Conservation (phyloP, 2,113 vertebrate species). For the Sclerurus mexicanus region DNA sequence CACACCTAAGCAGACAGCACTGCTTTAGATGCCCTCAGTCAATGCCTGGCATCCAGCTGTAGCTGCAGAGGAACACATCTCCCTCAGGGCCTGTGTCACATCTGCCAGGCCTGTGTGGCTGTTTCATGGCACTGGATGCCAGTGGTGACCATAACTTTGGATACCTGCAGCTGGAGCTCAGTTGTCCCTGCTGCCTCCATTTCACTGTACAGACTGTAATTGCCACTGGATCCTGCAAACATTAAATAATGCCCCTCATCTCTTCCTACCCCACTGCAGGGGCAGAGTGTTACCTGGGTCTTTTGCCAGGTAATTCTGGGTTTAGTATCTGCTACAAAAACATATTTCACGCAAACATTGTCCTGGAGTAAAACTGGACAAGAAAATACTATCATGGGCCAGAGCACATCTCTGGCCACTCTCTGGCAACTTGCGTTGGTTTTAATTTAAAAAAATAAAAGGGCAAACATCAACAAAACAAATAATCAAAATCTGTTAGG, state of each 20-base stretch:
- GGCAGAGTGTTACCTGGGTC: neutral
- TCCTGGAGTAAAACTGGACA: neutral
- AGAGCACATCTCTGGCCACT: accelerated
- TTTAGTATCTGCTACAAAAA: neutral
- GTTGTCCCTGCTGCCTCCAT: neutral
- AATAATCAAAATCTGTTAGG: neutral
- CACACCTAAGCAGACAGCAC: neutral
- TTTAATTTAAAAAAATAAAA: neutral
- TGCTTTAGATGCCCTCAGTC: neutral
- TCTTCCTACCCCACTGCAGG: neutral
- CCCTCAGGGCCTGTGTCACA: neutral
- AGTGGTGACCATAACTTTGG: neutral
- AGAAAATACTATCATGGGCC: neutral
- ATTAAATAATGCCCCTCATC: neutral
- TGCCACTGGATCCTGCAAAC: neutral
- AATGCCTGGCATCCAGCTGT: neutral
- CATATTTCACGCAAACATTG: neutral
- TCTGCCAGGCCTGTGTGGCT: neutral
- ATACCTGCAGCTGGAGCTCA: neutral
- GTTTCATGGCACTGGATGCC: neutral
- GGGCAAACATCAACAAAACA: neutral
- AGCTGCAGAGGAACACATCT: neutral
- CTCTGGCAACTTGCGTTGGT: neutral
- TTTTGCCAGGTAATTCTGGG: neutral
- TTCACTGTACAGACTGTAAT: neutral